Conservation (phyloP, 2,797 vertebrate genomes). For the Myripristis murdjan region DNA sequence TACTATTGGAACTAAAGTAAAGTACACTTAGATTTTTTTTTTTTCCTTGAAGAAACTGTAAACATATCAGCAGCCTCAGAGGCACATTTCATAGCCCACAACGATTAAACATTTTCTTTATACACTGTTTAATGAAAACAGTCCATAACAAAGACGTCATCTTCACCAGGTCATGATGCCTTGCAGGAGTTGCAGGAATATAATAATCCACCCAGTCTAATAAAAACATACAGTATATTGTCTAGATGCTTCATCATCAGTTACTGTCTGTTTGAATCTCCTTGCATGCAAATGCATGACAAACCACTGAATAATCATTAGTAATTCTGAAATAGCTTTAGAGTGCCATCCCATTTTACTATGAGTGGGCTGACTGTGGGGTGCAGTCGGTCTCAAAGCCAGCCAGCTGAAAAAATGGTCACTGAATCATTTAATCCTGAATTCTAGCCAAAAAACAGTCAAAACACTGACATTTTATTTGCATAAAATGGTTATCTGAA, state of each 20-base stretch:
- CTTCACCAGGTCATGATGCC: not conserved
- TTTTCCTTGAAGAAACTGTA: conserved; percentile 49
- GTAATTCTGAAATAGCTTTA: conserved; percentile 40
- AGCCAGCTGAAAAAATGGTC: conserved; percentile 51
- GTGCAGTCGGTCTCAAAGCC: conserved; percentile 31
- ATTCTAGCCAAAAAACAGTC: conserved; percentile 48
- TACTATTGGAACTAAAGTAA: conserved; percentile 61
- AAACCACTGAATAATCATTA: conserved; percentile 45
- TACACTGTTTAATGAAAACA: not conserved
- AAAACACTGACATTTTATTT: conserved; percentile 62
- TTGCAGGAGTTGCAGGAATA: conserved; percentile 11
- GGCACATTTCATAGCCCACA: conserved; percentile 15
- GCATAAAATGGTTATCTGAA: conserved; percentile 58
- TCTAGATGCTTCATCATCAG: conserved; percentile 36
- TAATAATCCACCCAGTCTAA: conserved; percentile 24
- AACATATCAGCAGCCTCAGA: conserved; percentile 41
- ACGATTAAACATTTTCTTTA: conserved; percentile 12
- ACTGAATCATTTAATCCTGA: conserved; percentile 57
- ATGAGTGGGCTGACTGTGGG: conserved; percentile 13
- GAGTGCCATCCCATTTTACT: conserved; percentile 20
- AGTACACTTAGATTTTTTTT: conserved; percentile 36
- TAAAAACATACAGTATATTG: conserved; percentile 23
- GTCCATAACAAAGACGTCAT: conserved; percentile 1
- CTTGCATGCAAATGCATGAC: conserved; percentile 34
- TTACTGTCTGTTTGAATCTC: conserved; percentile 25